Conservation (phyloP, 2,797 vertebrate species). For the Scomberomorus guttatus region DNA sequence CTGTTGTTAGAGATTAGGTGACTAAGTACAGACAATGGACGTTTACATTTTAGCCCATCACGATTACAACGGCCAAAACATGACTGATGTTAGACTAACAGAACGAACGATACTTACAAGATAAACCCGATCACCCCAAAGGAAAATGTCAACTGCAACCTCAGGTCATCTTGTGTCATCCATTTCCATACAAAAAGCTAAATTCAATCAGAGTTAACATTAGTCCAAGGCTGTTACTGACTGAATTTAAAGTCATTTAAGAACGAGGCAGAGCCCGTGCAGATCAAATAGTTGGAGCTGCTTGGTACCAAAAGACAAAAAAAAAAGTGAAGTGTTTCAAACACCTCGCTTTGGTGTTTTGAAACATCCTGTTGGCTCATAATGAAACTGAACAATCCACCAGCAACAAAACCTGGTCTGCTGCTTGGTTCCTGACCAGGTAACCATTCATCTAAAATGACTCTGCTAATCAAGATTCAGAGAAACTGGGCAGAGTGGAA, state of each 20-base stretch:
- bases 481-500: slow-evolving; percentile 11
- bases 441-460: slow-evolving; percentile 40
- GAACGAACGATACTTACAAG: slow-evolving; percentile 54
- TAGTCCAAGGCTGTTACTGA: slow-evolving; percentile 2
- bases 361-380: slow-evolving; percentile 77
- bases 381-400: slow-evolving; percentile 54
- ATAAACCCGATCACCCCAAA: slow-evolving; percentile 1
- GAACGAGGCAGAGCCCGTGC: not conserved
- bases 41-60: slow-evolving; percentile 5
- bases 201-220: slow-evolving; percentile 4
- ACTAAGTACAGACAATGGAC: not conserved
- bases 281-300: not conserved
- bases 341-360: slow-evolving; percentile 47
- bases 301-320: not conserved
- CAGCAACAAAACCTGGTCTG: not conserved
- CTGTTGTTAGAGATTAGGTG: slow-evolving; percentile 12
- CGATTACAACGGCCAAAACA: not conserved
- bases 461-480: slow-evolving; percentile 44
- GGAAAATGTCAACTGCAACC: not conserved
- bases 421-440: slow-evolving; percentile 32
- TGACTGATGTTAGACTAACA: not conserved
- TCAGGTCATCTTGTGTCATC: slow-evolving; percentile 10
- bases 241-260: slow-evolving; percentile 19
- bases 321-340: slow-evolving; percentile 33
- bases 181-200: slow-evolving; percentile 14